These are phyloP conservation scores for Cryptocephalus moraei DNA, from an alignment of 2,888 invertebrate species.

Conservation along the genomic window DNA sequence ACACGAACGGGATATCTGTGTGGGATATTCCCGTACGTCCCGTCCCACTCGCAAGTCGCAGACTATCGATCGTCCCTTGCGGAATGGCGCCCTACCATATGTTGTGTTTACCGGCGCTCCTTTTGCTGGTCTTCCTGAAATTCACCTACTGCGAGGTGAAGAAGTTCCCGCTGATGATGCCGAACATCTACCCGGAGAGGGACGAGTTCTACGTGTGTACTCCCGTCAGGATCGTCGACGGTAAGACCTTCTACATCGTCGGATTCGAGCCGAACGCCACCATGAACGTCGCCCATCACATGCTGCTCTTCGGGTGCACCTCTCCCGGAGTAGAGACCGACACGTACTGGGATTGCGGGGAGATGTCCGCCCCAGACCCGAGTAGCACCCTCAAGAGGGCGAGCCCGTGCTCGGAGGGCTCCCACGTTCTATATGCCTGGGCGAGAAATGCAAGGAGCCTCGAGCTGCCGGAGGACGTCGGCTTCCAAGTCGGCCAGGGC, in stretches of 20 bases:
- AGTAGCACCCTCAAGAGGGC: constrained; percentile 43
- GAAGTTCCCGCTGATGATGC: constrained; percentile 69
- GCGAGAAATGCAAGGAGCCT: constrained; percentile 82
- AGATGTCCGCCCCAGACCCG: constrained; percentile 55
- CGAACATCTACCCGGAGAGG: constrained; percentile 66
- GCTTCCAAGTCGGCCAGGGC: constrained; percentile 80
- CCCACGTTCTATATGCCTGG: constrained; percentile 89
- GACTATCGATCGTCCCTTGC: too few species aligned
- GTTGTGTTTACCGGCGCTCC: constrained; percentile 23
- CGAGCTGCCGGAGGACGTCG: constrained; percentile 74
- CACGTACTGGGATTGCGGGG: constrained; percentile 84
- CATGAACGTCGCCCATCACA: constrained; percentile 87
- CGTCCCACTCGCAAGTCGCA: too few species aligned
- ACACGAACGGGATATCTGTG: too few species aligned
- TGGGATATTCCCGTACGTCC: too few species aligned
- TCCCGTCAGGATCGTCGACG: constrained; percentile 70
- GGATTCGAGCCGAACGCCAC: constrained; percentile 89
- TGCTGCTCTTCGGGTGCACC: constrained; percentile 83
- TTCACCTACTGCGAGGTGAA: constrained; percentile 32
- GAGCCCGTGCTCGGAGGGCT: constrained; percentile 66
- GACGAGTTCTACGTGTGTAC: constrained; percentile 88
- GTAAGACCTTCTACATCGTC: constrained; percentile 76
- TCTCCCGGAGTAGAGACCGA: constrained; percentile 59
- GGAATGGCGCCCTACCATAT: constrained; percentile 31
- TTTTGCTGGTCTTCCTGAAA: constrained; percentile 21